These are phyloP conservation scores for Tinea pellionella DNA, from an alignment of 2,888 invertebrate species.

Conservation along the genomic window DNA sequence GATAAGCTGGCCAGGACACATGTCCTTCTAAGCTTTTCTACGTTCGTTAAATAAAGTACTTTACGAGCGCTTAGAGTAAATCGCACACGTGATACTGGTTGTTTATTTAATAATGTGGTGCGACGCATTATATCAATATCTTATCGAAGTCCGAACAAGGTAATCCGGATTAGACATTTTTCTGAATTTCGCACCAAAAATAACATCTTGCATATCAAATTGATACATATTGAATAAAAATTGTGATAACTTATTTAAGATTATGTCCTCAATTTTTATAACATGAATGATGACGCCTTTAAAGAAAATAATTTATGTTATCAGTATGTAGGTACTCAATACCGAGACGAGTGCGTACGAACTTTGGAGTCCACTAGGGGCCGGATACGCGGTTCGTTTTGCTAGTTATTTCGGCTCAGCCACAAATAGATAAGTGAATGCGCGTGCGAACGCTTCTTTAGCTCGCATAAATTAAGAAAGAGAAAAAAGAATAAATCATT, in stretches of 20 bases:
- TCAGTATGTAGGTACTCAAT: background rate
- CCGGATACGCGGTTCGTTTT: constrained; percentile 48
- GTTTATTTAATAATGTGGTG: constrained; percentile 4
- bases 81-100: background rate
- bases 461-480: constrained; percentile 36
- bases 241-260: background rate
- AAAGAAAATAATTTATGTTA: background rate
- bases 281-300: background rate
- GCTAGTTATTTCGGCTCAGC: constrained; percentile 46
- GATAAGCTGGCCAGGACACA: constrained; percentile 8
- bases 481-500: constrained; percentile 40
- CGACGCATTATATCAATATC: constrained; percentile 4
- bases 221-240: background rate
- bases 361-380: constrained; percentile 22
- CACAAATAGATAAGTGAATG: constrained; percentile 44
- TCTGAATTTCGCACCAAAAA: constrained; percentile 1
- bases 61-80: background rate
- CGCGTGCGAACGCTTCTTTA: constrained; percentile 40
- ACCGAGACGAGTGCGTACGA: background rate
- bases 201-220: background rate
- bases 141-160: background rate
- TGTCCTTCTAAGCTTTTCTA: constrained; percentile 15
- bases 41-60: background rate
- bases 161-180: constrained; percentile 8
- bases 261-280: background rate